phyloP scores from a whole-genome alignment of 1,140 invertebrate species.

The Rhynchophorus ferrugineus region DNA sequence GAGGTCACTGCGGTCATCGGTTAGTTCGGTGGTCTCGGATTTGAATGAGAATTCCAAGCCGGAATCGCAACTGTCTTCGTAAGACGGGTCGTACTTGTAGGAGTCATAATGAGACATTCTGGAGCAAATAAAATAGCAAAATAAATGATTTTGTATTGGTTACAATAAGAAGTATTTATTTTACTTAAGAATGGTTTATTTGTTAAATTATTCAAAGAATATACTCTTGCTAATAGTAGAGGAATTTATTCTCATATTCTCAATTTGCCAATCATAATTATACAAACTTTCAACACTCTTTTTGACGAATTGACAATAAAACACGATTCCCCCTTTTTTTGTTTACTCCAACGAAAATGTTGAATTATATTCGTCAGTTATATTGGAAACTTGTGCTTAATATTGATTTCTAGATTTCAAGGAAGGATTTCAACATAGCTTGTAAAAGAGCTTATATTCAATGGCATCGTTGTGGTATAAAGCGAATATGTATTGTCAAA shows the following conservation, averaged over 20 bases:
- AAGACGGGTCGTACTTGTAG: constrained; percentile 20
- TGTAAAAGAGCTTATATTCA: no score
- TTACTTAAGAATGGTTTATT: neutral
- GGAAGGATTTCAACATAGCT: no score
- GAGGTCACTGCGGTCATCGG: constrained; percentile 33
- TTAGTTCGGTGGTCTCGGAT: constrained; percentile 34
- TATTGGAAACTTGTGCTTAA: no score
- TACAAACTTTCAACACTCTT: neutral
- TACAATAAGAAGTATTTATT: neutral
- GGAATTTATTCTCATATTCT: neutral
- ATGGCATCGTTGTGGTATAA: no score
- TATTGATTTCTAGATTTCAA: no score
- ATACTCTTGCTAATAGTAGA: neutral
- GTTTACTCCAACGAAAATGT: no score
- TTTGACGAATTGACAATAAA: neutral
- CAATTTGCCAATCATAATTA: neutral
- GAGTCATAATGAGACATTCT: constrained; percentile 24
- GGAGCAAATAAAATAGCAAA: constrained; percentile 14
- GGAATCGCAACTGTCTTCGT: constrained; percentile 40
- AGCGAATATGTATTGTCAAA: no score
- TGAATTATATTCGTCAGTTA: no score
- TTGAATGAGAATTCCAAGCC: constrained; percentile 40
- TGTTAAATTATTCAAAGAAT: neutral
- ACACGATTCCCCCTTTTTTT: no score
- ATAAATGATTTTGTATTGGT: neutral